These are phyloP conservation scores for Drosophila rufa DNA, from an alignment of 1,140 invertebrate genomes.

Conservation along the genomic window DNA sequence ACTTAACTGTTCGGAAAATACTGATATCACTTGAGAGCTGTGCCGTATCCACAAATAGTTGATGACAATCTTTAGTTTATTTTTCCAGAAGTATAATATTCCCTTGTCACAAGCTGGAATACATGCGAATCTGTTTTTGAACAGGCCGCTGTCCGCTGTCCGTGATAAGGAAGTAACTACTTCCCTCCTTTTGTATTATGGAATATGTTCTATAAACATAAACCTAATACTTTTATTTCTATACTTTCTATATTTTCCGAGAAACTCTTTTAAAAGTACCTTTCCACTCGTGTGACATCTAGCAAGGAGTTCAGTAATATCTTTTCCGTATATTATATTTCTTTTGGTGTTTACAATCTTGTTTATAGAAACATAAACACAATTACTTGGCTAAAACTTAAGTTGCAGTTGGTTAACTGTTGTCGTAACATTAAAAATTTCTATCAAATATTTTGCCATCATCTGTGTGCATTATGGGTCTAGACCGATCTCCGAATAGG, in stretches of 20 bases:
- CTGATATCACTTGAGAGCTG: not conserved
- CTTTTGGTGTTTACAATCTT: not conserved
- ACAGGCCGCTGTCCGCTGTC: not conserved
- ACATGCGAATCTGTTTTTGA: constrained; percentile 2
- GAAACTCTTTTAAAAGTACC: not conserved
- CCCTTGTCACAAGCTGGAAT: not conserved
- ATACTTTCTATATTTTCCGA: not conserved
- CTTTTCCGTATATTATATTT: constrained; percentile 1
- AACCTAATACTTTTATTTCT: not conserved
- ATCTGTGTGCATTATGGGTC: constrained; percentile 5
- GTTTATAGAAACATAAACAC: not conserved
- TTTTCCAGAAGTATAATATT: not conserved
- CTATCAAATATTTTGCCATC: not conserved
- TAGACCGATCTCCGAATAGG: constrained; percentile 6
- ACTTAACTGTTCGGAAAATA: constrained; percentile 6
- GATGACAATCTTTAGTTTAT: not conserved
- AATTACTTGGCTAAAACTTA: not conserved
- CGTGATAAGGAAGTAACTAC: not conserved
- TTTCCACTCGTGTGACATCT: not conserved
- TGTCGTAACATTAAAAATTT: not conserved
- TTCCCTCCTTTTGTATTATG: constrained; percentile 2
- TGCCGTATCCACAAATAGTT: constrained; percentile 8
- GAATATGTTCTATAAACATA: not conserved
- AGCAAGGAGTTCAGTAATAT: constrained; percentile 2
- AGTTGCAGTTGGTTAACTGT: not conserved